Evolutionary conservation across 2,888 invertebrate genomes (phyloP).

Genomic region (Meta bourneti): DNA sequence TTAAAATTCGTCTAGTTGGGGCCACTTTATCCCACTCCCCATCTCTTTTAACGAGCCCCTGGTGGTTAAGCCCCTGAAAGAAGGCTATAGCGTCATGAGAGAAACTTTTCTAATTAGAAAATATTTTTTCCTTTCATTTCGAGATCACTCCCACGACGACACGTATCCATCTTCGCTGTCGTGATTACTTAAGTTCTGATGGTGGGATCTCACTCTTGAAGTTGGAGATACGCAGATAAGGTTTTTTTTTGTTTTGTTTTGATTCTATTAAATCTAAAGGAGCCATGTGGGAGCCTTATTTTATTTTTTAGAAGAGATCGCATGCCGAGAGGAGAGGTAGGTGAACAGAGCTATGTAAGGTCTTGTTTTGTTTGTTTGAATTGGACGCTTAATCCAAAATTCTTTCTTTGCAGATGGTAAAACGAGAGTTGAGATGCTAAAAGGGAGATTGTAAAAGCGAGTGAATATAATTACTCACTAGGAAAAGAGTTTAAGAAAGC

Average conservation of each 20-base stretch:
- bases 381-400: too few relatives aligned
- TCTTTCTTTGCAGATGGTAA: too few relatives aligned
- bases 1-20: not conserved
- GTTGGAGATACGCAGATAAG: not conserved
- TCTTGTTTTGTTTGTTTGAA: too few relatives aligned
- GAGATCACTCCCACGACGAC: constrained; percentile 21
- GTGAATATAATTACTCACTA: too few relatives aligned
- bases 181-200: constrained; percentile 27
- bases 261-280: not conserved
- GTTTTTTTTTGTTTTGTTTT: not conserved
- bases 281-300: not conserved
- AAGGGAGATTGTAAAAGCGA: too few relatives aligned
- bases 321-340: not conserved
- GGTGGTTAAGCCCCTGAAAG: not conserved
- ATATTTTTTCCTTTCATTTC: constrained; percentile 25
- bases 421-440: too few relatives aligned
- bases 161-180: constrained; percentile 19
- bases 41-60: constrained; percentile 11
- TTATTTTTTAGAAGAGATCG: not conserved
- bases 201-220: not conserved
- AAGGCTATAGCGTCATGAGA: not conserved
- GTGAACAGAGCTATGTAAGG: not conserved
- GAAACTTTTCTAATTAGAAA: constrained; percentile 51
- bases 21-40: constrained; percentile 7
- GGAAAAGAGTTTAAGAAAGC: too few relatives aligned